phyloP scores from a whole-genome alignment of 2,113 vertebrate genomes.

The Pomatostomus ruficeps region DNA sequence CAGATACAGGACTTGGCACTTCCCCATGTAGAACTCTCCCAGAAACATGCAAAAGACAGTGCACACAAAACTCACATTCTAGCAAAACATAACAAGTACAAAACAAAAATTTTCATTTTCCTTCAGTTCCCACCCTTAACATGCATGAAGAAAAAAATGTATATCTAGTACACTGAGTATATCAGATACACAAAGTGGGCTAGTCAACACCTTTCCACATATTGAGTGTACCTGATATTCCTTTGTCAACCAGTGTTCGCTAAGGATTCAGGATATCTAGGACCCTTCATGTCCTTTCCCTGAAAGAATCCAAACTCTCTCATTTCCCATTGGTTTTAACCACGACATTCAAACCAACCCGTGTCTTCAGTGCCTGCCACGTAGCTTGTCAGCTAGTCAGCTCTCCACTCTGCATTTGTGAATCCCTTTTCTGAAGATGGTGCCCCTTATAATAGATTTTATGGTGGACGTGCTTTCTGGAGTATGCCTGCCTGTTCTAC shows the following conservation, averaged over 20 bases:
- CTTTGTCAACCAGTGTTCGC: not conserved
- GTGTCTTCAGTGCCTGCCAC: fast-evolving
- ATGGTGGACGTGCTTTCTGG: not conserved
- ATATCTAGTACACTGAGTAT: not conserved
- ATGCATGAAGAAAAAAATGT: not conserved
- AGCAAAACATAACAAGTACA: not conserved
- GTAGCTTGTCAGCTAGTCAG: not conserved
- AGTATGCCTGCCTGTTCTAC: not conserved
- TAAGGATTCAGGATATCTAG: not conserved
- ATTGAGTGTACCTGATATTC: not conserved
- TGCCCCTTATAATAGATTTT: not conserved
- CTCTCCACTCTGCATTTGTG: not conserved
- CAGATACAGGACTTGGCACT: not conserved
- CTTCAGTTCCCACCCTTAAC: not conserved
- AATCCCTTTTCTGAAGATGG: not conserved
- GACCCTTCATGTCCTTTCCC: not conserved
- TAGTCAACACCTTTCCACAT: not conserved
- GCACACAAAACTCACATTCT: not conserved
- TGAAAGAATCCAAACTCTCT: not conserved
- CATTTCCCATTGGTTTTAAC: not conserved
- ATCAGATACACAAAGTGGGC: not conserved
- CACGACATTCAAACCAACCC: not conserved
- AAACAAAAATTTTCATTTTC: not conserved
- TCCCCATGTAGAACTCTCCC: not conserved
- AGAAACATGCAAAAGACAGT: not conserved